Base-by-base conservation (phyloP, 2,888 invertebrate species). In the Noctua janthe region DNA sequence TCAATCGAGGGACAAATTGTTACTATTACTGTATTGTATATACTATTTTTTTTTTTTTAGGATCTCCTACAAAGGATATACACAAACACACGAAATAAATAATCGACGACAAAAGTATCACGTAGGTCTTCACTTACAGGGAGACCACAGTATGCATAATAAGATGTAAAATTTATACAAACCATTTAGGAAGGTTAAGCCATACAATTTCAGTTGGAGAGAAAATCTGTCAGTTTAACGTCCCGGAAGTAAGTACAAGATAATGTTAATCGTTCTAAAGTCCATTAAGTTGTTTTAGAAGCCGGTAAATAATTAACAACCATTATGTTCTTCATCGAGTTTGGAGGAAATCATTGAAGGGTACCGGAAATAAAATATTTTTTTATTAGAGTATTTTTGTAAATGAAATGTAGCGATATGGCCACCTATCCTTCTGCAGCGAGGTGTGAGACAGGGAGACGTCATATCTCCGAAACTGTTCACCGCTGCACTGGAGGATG, bases 181-280 rank as follows among this genome's bases (percentile, higher is more conserved):
- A 39, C n/a, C 17, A n/a, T 29, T 72, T 49, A 3, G 20, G 43
- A 43, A 43, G 43, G 10, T 74, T 51, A 47, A 82, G 47, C 35
- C 69, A 76, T 83, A 62, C n/a, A 56, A 76, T 35, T 71, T 83
- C 15, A 54, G 15, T 76, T 73, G 43, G 39, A 29, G 23, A 49
- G 17, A 23, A 49, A 70, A 76, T 59, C n/a, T 67, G 69, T 76
- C 54, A 39, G 54, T 8, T 62, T 62, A 81, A 76, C 47, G 83
- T 70, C 5, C 35, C 47, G 54, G 70, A 81, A 83, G 54, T 83
- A 69, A 70, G 43, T 76, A 49, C 23, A 39, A 75, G 51, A 51
- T 43, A 59, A 80, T 75, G n/a, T 59, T 67, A 17, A 76, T 83
- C 69, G 47, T 64, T 70, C 29, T 39, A 35, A 74, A 76, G 43